These are phyloP conservation scores for Drosophila atripex DNA, from an alignment of 2,888 invertebrate species.

Conservation along the genomic window DNA sequence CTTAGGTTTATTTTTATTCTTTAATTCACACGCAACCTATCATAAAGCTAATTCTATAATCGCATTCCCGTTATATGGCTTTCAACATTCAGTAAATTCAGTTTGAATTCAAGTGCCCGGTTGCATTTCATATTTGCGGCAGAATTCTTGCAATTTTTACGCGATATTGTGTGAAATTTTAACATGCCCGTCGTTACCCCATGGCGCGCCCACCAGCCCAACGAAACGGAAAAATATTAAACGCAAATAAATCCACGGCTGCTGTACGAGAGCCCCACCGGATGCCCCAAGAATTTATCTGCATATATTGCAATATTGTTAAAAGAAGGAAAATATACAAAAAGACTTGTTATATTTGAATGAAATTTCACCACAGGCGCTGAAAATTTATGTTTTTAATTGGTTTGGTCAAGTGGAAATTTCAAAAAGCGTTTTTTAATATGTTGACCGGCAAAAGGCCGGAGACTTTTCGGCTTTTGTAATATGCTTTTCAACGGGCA, in stretches of 20 bases:
- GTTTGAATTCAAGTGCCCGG: slow-evolving; percentile 11
- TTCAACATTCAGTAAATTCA: slow-evolving; percentile 2
- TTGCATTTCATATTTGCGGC: slow-evolving; percentile 24
- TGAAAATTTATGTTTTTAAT: slow-evolving; percentile 75
- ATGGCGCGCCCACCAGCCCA: slow-evolving; percentile 18
- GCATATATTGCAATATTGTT: slow-evolving; percentile 27
- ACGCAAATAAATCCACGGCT: slow-evolving; percentile 36
- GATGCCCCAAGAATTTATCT: slow-evolving; percentile 33
- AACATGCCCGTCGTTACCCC: slow-evolving; percentile 34
- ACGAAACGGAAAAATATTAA: slow-evolving; percentile 43
- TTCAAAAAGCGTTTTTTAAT: slow-evolving; percentile 55
- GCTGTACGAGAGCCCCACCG: background rate
- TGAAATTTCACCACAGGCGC: slow-evolving; percentile 51
- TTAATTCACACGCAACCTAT: background rate
- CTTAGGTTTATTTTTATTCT: slow-evolving; percentile 1
- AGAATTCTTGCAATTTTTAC: slow-evolving; percentile 40
- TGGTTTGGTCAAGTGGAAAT: slow-evolving; percentile 75
- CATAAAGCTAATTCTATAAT: slow-evolving; percentile 2
- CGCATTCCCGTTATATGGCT: background rate
- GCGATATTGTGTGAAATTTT: slow-evolving; percentile 51
- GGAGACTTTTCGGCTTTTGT: slow-evolving; percentile 42
- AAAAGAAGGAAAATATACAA: slow-evolving; percentile 13
- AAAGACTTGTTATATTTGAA: slow-evolving; percentile 55
- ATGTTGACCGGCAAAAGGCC: slow-evolving; percentile 33
- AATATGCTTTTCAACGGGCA: slow-evolving; percentile 37